Evolutionary conservation across 1,140 invertebrate genomes (phyloP).

Genomic region (Zophobas morio): DNA sequence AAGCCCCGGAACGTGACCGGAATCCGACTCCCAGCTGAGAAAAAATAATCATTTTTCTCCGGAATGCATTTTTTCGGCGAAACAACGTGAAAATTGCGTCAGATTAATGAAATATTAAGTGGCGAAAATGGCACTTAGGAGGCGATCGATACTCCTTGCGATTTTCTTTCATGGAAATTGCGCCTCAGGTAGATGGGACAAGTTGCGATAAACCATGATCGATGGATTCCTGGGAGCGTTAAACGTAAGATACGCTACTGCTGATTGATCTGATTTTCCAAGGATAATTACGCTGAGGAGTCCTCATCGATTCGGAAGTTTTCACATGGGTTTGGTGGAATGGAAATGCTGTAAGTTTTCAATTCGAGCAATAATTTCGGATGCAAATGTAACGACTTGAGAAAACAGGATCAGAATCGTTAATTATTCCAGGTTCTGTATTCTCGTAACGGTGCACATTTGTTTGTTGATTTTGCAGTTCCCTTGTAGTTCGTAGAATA

Average conservation of each 20-base stretch:
- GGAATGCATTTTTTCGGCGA: neutral
- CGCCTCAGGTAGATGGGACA: conserved; percentile 16
- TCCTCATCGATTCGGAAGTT: neutral
- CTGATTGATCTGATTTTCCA: conserved; percentile 31
- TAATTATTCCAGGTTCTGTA: no score
- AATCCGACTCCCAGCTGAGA: neutral
- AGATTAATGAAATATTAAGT: conserved; percentile 27
- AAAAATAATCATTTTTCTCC: conserved; percentile 11
- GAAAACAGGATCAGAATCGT: no score
- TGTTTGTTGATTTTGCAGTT: no score
- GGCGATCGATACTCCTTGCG: neutral
- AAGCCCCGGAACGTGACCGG: conserved; percentile 27
- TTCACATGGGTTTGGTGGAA: neutral
- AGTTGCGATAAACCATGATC: conserved; percentile 26
- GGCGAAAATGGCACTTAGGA: neutral
- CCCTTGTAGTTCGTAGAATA: no score
- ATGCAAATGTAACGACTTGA: no score
- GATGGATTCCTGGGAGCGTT: conserved; percentile 17
- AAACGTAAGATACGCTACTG: conserved; percentile 13
- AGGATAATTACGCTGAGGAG: conserved; percentile 5
- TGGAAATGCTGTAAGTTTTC: no score
- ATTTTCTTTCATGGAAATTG: conserved; percentile 26
- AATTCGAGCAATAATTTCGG: no score
- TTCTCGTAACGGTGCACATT: no score
- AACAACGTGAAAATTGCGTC: conserved; percentile 10